phyloP scores from a whole-genome alignment of 2,888 invertebrate genomes.

The Marasmarcha lunaedactyla region DNA sequence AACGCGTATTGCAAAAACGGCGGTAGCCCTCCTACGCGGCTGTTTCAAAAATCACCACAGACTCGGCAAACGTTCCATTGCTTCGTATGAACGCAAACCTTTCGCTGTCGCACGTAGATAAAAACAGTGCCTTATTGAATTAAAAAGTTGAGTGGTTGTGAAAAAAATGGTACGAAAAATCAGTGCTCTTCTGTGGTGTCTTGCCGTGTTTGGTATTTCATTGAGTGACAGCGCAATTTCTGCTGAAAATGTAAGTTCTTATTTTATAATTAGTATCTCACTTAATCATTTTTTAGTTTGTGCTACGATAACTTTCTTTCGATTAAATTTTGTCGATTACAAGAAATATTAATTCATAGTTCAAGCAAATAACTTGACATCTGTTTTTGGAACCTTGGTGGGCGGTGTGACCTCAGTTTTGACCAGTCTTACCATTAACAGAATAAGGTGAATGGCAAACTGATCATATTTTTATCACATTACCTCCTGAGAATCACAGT shows the following conservation, averaged over 20 bases:
- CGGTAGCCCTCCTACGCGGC: conserved; percentile 68
- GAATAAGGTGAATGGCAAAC: not conserved
- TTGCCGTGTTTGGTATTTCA: conserved; percentile 54
- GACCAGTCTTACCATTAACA: conserved; percentile 1
- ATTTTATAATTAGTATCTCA: too few species aligned
- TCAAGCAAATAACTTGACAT: too few species aligned
- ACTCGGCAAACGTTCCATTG: conserved; percentile 40
- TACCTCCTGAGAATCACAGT: too few species aligned
- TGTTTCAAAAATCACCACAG: conserved; percentile 64
- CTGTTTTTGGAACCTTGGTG: not conserved
- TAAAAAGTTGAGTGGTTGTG: conserved; percentile 9
- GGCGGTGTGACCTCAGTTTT: not conserved
- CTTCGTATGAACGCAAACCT: conserved; percentile 46
- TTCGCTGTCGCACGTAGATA: conserved; percentile 31
- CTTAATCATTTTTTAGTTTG: too few species aligned
- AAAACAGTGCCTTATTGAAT: conserved; percentile 4
- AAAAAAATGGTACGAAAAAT: conserved; percentile 56
- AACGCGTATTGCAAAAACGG: conserved; percentile 42
- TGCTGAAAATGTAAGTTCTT: conserved; percentile 50
- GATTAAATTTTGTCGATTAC: too few species aligned
- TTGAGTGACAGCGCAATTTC: conserved; percentile 57
- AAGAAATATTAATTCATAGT: too few species aligned
- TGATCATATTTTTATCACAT: not conserved
- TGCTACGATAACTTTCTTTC: too few species aligned
- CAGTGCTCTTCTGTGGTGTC: conserved; percentile 50